A percentile compares a stretch with the other conserved stretches of the same genome.
Evolutionary conservation across 2,888 invertebrate species (phyloP).

Genomic region (Sympetrum striolatum): DNA sequence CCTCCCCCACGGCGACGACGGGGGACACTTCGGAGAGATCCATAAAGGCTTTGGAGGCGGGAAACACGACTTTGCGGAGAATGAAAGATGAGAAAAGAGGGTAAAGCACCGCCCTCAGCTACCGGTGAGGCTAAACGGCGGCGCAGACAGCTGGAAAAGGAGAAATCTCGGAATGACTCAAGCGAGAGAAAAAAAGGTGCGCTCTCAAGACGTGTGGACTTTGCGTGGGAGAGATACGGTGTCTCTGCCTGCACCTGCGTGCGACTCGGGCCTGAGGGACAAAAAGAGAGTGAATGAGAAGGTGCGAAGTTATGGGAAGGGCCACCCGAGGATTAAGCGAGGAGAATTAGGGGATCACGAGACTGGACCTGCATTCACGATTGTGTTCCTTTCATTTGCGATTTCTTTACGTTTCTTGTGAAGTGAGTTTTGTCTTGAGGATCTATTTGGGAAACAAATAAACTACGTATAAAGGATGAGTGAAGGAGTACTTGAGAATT

Average conservation of each 20-base stretch:
- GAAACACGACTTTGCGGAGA: neutral
- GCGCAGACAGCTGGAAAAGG: neutral
- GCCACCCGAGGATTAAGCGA: neutral
- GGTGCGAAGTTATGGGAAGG: neutral
- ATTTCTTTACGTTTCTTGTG: neutral
- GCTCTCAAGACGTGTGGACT: neutral
- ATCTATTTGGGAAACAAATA: no score
- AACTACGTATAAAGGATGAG: no score
- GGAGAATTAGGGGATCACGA: neutral
- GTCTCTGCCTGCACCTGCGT: neutral
- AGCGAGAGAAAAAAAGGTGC: neutral
- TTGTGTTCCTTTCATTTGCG: neutral
- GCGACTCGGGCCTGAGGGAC: neutral
- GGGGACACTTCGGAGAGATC: neutral
- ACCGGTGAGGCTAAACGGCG: neutral
- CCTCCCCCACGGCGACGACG: neutral
- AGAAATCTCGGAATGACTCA: neutral
- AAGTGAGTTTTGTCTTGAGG: no score
- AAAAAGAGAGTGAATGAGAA: neutral
- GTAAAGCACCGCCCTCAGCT: neutral
- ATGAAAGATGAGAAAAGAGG: neutral
- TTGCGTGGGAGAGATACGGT: neutral
- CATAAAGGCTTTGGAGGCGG: neutral
- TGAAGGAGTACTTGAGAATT: no score
- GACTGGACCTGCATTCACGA: neutral